Conservation (phyloP, 1,140 invertebrate genomes). For the Bombus pyrosoma region DNA sequence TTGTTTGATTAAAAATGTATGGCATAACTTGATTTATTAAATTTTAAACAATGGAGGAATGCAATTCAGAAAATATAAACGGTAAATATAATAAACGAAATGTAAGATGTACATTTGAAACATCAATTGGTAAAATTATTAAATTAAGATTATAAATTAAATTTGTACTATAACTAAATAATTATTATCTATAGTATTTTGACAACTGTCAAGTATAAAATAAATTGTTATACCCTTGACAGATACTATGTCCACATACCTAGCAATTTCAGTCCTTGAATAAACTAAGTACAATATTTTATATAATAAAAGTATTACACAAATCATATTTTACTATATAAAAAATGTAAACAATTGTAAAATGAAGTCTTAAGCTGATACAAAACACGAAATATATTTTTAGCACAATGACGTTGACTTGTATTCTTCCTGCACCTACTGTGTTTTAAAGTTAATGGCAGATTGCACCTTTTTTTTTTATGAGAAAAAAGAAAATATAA, state of each 20-base stretch:
- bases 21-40: background rate
- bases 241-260: conserved; percentile 1
- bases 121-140: conserved; percentile 19
- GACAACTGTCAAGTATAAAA: conserved; percentile 10
- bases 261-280: conserved; percentile 18
- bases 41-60: background rate
- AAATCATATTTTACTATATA: conserved; percentile 18
- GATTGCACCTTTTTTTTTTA: background rate
- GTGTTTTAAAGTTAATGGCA: background rate
- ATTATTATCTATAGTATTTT: conserved; percentile 7
- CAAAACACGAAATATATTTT: background rate
- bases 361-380: background rate
- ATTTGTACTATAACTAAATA: conserved; percentile 39
- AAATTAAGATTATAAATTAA: conserved; percentile 25
- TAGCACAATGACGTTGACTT: background rate
- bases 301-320: conserved; percentile 19
- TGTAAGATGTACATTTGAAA: background rate
- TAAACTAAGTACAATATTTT: conserved; percentile 59
- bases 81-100: background rate
- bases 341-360: conserved; percentile 32
- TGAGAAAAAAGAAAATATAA: conserved; percentile 20
- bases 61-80: background rate
- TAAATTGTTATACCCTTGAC: conserved; percentile 13
- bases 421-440: background rate
- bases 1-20: conserved; percentile 37